Evolutionary conservation across 1,140 invertebrate genomes (phyloP), one percentile per base, ranked within the genome.

Genomic region (Drosophila melanica): DNA sequence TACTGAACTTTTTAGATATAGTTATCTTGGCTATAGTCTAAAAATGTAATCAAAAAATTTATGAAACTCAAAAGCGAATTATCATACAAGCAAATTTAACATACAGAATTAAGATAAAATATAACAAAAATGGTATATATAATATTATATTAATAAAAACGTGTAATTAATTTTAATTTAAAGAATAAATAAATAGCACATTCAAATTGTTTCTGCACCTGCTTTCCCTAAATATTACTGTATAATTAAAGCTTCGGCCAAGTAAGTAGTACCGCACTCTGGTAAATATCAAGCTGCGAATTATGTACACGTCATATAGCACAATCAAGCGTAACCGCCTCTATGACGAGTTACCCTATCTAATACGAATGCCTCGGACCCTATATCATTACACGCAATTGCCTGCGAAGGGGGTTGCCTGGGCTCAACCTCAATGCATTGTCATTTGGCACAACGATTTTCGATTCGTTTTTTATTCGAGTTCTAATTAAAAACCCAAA

Each of bases 281-380:
- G 18, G 42, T 39, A 47, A 60, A 55, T 60, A 69, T 37, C 55
- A 69, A 27, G 42, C 42, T 45, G 54, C 27, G 71, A 69, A 74
- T 74, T 89, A 89, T 72, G 77, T 70, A 87, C 84, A 89, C 79
- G 84, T 84, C 79, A 84, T 90, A 78, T 62, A 84, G 51, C 79
- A 89, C 84, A 89, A 89, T 89, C 84, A 89, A 77, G 79, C 84
- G 77, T 89, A 89, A 89, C 84, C 84, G 73, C 82, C 82, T 84
- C 73, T 39, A 37, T 53, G 47, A 35, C 53, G 45, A 77, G 45
- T 67, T 76, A 82, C 79, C 81, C 78, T 69, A 65, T 50, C 48
- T 59, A 62, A 37, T 30, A 33, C 14, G 9, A n/a, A 14, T 51
- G 51, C 47, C 18, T 12, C 48, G 8, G 18, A 50, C 53, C 58